phyloP scores from a whole-genome alignment of 2,888 invertebrate species.

The Deilephila elpenor region DNA sequence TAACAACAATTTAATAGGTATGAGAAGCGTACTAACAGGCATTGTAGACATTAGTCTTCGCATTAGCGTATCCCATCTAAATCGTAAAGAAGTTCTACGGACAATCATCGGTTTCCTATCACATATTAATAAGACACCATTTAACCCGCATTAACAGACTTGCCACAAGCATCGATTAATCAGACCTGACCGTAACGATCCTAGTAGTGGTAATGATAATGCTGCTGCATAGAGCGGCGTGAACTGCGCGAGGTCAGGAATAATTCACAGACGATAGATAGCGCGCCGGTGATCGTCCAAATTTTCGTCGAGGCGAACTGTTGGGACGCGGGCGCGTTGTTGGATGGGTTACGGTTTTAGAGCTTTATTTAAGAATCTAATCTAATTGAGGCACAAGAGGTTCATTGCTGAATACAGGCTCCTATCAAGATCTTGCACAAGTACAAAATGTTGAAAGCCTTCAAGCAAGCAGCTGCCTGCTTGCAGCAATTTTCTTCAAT shows the following conservation, averaged over 20 bases:
- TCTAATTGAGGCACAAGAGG: no score
- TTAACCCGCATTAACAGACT: not conserved
- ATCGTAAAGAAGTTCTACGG: no score
- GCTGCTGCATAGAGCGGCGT: not conserved
- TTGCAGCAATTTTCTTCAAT: no score
- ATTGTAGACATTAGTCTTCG: no score
- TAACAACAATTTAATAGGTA: no score
- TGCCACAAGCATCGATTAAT: slow-evolving; percentile 13
- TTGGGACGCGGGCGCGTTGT: slow-evolving; percentile 1
- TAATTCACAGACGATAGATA: not conserved
- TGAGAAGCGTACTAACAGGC: no score
- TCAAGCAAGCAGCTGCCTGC: no score
- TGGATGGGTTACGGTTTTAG: not conserved
- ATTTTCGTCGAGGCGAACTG: slow-evolving; percentile 1
- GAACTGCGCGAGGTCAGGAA: slow-evolving; percentile 14
- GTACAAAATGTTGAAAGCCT: no score
- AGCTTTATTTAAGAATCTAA: no score
- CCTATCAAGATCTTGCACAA: no score
- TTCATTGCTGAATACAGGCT: no score
- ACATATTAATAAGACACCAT: not conserved
- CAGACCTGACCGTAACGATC: slow-evolving; percentile 4
- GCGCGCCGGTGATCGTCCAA: slow-evolving; percentile 8
- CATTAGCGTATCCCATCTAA: no score
- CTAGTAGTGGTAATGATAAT: not conserved
- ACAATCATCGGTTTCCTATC: not conserved